Conservation (phyloP, 2,888 invertebrate genomes). For the Drosophila multiciliata region DNA sequence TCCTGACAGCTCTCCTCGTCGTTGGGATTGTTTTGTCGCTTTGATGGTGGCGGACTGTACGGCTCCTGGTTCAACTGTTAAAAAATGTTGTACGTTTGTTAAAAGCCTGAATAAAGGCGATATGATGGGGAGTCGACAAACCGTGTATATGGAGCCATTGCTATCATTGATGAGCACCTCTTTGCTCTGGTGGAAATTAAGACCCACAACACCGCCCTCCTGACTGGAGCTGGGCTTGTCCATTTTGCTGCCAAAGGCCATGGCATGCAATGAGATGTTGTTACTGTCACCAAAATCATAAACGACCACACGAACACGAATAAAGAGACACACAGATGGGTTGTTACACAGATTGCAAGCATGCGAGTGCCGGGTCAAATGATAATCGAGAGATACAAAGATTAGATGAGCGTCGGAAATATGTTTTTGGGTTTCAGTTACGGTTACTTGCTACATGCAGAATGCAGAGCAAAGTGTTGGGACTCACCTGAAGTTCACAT, state of each 20-base stretch:
- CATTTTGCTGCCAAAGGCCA: constrained; percentile 92
- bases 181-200: constrained; percentile 96
- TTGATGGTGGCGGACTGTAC: constrained; percentile 79
- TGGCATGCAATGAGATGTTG: constrained; percentile 92
- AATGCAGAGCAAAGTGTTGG: constrained; percentile 29
- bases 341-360: constrained; percentile 70
- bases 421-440: constrained; percentile 10
- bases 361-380: constrained; percentile 61
- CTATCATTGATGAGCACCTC: constrained; percentile 92
- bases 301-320: constrained; percentile 46
- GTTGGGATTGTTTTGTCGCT: constrained; percentile 75
- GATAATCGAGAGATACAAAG: constrained; percentile 40
- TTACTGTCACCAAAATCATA: constrained; percentile 86
- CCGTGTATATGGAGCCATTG: constrained; percentile 87
- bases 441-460: constrained; percentile 39
- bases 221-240: constrained; percentile 94
- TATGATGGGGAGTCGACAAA: constrained; percentile 60
- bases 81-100: neutral
- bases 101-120: neutral
- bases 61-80: constrained; percentile 83
- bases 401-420: constrained; percentile 31
- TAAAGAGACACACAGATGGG: constrained; percentile 52
- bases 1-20: constrained; percentile 82
- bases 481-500: constrained; percentile 85
- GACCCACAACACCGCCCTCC: constrained; percentile 93